Evolutionary conservation across 2,113 vertebrate species (phyloP).

Genomic region (Anoura caudifer): DNA sequence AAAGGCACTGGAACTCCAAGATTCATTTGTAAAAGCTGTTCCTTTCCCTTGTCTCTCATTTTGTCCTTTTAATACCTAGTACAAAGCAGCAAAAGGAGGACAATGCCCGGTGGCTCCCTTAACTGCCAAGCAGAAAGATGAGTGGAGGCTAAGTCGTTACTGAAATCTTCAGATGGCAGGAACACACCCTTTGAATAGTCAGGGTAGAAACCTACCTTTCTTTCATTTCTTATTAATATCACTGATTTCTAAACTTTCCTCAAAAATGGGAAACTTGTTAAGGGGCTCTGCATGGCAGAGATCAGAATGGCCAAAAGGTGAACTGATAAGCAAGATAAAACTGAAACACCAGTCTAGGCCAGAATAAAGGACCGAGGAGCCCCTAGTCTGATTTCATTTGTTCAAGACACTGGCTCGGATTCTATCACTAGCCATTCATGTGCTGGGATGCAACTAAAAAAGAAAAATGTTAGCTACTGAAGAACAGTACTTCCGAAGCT

Average conservation of each 20-base stretch:
- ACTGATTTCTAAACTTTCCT: background rate
- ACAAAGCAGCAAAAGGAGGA: background rate
- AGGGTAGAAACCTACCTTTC: background rate
- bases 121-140: background rate
- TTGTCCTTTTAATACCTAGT: background rate
- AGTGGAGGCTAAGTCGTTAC: fast-evolving
- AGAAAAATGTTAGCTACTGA: background rate
- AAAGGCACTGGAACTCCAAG: constrained; percentile 59
- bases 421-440: background rate
- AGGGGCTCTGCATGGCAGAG: background rate
- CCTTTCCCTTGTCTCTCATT: background rate
- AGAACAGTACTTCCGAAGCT: constrained; percentile 9
- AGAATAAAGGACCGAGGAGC: background rate
- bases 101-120: background rate
- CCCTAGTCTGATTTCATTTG: background rate
- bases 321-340: background rate
- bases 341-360: background rate
- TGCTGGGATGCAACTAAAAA: background rate
- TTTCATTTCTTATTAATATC: constrained; percentile 21
- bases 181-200: background rate
- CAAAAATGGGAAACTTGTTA: background rate
- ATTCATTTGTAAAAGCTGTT: background rate
- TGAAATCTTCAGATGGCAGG: background rate
- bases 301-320: background rate
- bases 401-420: background rate